phyloP scores from a whole-genome alignment of 2,888 invertebrate genomes.

The Perizoma affinitatum region DNA sequence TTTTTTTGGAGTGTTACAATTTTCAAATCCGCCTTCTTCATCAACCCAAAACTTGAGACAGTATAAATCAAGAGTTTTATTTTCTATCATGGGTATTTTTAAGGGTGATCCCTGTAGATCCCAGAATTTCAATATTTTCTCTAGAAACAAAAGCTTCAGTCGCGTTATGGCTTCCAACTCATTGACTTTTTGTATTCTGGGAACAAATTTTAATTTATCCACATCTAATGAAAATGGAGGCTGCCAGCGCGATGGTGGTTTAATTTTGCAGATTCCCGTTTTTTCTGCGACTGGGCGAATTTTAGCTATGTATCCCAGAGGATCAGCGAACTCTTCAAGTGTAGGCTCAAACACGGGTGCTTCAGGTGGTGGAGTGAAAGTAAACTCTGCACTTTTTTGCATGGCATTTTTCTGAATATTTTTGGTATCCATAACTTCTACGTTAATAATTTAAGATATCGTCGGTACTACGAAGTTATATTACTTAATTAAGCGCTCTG shows the following conservation, averaged over 20 bases:
- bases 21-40: slow-evolving; percentile 85
- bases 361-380: slow-evolving; percentile 83
- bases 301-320: slow-evolving; percentile 89
- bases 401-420: slow-evolving; percentile 81
- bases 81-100: slow-evolving; percentile 88
- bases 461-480: neutral
- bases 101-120: slow-evolving; percentile 87
- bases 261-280: slow-evolving; percentile 90
- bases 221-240: slow-evolving; percentile 92
- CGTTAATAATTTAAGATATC: neutral
- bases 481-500: slow-evolving; percentile 8
- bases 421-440: slow-evolving; percentile 70
- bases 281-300: slow-evolving; percentile 89
- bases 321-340: slow-evolving; percentile 89
- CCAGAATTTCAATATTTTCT: slow-evolving; percentile 90
- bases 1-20: slow-evolving; percentile 84
- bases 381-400: slow-evolving; percentile 80
- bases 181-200: slow-evolving; percentile 81
- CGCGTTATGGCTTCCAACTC: slow-evolving; percentile 88
- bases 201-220: slow-evolving; percentile 83
- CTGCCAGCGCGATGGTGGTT: slow-evolving; percentile 89
- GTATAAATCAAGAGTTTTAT: slow-evolving; percentile 88
- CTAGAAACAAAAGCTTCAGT: slow-evolving; percentile 88
- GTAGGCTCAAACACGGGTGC: slow-evolving; percentile 89
- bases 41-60: slow-evolving; percentile 86